phyloP scores from a whole-genome alignment of 1,140 invertebrate genomes.

The Phenacoccus solenopsis region DNA sequence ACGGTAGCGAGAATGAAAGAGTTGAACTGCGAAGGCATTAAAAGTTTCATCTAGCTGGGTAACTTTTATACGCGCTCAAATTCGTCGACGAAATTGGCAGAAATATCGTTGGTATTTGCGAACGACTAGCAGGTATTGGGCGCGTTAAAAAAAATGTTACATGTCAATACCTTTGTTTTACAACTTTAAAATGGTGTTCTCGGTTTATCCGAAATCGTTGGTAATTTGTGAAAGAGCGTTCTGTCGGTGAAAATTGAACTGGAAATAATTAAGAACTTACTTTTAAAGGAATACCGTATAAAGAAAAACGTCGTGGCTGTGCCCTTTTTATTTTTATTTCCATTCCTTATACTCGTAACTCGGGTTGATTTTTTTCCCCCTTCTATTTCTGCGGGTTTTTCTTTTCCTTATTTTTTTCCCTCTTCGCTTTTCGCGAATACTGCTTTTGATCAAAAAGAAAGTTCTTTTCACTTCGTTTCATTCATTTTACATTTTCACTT shows the following conservation, averaged over 20 bases:
- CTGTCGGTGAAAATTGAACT: constrained; percentile 1
- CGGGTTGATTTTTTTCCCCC: background rate
- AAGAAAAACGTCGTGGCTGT: background rate
- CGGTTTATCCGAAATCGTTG: background rate
- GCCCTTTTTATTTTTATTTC: background rate
- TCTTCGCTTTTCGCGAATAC: background rate
- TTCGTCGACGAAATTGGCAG: too few species aligned
- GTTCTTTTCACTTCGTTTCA: constrained; percentile 13
- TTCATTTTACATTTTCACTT: constrained; percentile 13
- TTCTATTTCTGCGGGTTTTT: background rate
- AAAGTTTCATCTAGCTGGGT: too few species aligned
- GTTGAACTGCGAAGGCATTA: too few species aligned
- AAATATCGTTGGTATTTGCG: too few species aligned
- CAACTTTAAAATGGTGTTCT: too few species aligned
- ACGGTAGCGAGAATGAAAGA: too few species aligned
- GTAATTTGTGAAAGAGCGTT: background rate
- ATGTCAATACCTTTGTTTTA: too few species aligned
- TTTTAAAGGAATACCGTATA: background rate
- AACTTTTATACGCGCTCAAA: too few species aligned
- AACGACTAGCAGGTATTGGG: too few species aligned
- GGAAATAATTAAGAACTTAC: constrained; percentile 3
- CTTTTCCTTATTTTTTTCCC: background rate
- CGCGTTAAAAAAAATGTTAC: too few species aligned
- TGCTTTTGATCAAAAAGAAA: constrained; percentile 16
- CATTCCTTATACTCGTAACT: background rate